phyloP scores from a whole-genome alignment of 1,140 invertebrate species.

The Dolichoris vasculosae region DNA sequence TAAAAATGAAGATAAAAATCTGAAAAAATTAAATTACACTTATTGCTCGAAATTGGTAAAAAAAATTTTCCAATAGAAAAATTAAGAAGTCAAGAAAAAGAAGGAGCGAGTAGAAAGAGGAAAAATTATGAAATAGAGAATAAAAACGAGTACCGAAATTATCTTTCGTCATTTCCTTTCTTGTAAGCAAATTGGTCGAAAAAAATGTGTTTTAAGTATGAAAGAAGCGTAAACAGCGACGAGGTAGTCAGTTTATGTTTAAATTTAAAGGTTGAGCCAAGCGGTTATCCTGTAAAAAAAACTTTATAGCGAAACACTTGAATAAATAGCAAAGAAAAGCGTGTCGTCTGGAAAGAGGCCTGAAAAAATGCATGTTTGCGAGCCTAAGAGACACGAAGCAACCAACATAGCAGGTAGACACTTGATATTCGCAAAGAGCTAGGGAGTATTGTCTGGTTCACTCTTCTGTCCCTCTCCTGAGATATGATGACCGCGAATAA shows the following conservation, averaged over 20 bases:
- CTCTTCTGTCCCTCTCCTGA: neutral
- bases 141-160: neutral
- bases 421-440: conserved; percentile 25
- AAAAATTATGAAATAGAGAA: neutral
- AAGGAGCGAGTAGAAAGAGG: too few species aligned
- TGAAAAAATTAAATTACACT: too few species aligned
- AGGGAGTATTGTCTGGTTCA: neutral
- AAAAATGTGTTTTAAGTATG: neutral
- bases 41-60: too few species aligned
- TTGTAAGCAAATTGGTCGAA: neutral
- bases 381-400: neutral
- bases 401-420: neutral
- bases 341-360: too few species aligned
- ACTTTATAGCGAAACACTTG: neutral
- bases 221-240: too few species aligned
- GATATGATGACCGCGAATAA: neutral
- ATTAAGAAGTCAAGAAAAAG: neutral
- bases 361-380: too few species aligned
- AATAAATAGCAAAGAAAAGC: neutral
- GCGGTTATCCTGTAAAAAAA: neutral
- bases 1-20: too few species aligned
- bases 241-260: too few species aligned
- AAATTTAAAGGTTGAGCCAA: neutral
- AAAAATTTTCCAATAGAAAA: too few species aligned
- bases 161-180: neutral